Evolutionary conservation across 2,888 invertebrate species (phyloP).

Genomic region (Microctonus hyperodae): DNA sequence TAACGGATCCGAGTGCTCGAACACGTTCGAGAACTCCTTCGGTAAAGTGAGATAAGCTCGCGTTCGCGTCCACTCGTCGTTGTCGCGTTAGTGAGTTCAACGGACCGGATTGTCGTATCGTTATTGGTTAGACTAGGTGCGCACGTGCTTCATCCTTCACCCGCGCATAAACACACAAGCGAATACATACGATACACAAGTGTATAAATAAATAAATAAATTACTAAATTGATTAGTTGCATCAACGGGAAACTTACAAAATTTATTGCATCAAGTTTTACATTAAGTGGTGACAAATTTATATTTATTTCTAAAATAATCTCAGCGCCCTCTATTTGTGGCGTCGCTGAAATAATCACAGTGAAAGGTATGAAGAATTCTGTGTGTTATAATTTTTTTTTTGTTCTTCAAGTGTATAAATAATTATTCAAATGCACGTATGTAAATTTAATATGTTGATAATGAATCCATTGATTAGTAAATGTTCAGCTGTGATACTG

Average conservation of each 20-base stretch:
- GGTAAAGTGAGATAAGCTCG: slow-evolving; percentile 2
- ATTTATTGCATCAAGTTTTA: not conserved
- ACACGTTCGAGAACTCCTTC: not conserved
- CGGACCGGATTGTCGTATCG: not conserved
- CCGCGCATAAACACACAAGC: not conserved
- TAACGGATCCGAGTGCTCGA: slow-evolving; percentile 1
- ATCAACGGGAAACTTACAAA: not conserved
- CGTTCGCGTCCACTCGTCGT: not conserved
- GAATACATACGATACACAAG: not conserved
- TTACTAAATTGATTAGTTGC: too few species aligned
- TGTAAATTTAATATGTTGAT: slow-evolving; percentile 50
- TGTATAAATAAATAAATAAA: too few species aligned
- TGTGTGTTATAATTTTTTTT: not conserved
- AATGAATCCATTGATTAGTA: slow-evolving; percentile 49
- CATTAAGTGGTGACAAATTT: not conserved
- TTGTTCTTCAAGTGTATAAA: not conserved
- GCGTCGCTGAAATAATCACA: not conserved
- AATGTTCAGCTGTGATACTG: too few species aligned
- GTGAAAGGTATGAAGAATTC: not conserved
- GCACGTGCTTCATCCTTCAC: not conserved
- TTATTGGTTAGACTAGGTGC: not conserved
- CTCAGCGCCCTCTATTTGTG: not conserved
- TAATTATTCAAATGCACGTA: not conserved
- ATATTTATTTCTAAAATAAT: too few species aligned
- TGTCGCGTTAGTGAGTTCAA: not conserved